A percentile compares a stretch with the other conserved stretches of the same genome.
phyloP scores from a whole-genome alignment of 2,888 invertebrate species.

The Resseliella maxima region DNA sequence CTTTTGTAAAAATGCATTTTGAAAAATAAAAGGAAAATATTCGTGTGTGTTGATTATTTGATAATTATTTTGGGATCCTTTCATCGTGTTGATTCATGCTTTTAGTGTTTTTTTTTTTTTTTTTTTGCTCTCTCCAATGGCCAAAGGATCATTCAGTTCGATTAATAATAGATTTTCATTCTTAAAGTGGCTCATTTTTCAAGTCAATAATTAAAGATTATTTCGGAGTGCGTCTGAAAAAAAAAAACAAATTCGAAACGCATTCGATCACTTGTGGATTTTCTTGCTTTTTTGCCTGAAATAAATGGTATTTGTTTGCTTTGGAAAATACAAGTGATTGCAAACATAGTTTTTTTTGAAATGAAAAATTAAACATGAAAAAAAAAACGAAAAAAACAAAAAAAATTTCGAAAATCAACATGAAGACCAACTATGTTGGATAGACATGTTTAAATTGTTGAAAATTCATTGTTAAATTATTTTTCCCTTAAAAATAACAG shows the following conservation, averaged over 20 bases:
- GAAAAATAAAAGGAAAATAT: neutral
- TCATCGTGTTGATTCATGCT: neutral
- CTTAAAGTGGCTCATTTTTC: conserved; percentile 1
- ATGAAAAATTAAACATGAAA: neutral
- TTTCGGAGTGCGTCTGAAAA: neutral
- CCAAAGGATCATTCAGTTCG: neutral
- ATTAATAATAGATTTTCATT: neutral
- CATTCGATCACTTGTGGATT: too few relatives aligned
- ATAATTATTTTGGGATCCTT: conserved; percentile 11
- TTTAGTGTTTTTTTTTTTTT: neutral
- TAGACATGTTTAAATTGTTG: too few relatives aligned
- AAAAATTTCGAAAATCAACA: too few relatives aligned
- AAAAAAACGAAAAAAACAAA: too few relatives aligned
- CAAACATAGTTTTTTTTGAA: neutral
- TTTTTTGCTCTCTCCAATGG: too few relatives aligned
- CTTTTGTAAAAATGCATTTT: neutral
- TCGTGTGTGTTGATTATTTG: neutral
- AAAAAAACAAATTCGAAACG: neutral
- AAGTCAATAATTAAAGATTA: conserved; percentile 20
- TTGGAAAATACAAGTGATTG: conserved; percentile 15
- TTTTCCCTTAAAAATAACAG: neutral
- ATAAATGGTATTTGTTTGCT: conserved; percentile 28
- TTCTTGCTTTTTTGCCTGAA: neutral
- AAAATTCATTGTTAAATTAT: neutral
- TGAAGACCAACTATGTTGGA: too few relatives aligned